phyloP scores from a whole-genome alignment of 1,140 invertebrate species.

The Bombus turneri region DNA sequence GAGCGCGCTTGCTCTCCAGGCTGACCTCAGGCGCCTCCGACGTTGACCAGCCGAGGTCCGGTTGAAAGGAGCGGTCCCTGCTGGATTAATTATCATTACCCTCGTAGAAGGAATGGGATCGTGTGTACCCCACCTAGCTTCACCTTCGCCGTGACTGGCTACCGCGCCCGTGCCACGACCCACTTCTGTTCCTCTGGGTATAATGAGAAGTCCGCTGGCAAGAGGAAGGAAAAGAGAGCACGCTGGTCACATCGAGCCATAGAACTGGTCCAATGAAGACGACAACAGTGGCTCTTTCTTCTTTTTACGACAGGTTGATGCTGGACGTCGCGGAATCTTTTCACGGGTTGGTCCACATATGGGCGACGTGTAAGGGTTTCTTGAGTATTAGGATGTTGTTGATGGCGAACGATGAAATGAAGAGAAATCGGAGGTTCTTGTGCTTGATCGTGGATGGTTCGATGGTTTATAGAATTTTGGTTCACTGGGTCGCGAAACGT shows the following conservation, averaged over 20 bases:
- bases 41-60: conserved; percentile 59
- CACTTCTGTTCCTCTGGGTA: conserved; percentile 73
- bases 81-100: conserved; percentile 81
- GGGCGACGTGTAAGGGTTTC: no score
- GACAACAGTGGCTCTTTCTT: conserved; percentile 32
- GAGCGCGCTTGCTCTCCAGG: conserved; percentile 23
- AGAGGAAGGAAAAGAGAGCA: conserved; percentile 59
- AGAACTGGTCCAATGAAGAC: conserved; percentile 20
- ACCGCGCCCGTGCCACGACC: conserved; percentile 79
- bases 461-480: no score
- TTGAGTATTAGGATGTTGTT: no score
- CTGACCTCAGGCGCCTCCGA: conserved; percentile 62
- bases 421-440: no score
- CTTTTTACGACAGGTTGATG: background rate
- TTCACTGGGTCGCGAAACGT: no score
- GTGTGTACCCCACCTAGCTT: conserved; percentile 69
- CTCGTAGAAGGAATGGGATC: conserved; percentile 78
- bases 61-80: conserved; percentile 70
- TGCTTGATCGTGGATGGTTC: no score
- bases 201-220: conserved; percentile 70
- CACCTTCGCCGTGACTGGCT: conserved; percentile 76
- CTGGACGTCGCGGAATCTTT: background rate
- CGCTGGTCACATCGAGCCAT: background rate
- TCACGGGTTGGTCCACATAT: background rate
- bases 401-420: no score